Evolutionary conservation across 2,797 vertebrate species (phyloP), one percentile per base, ranked within the genome.

Genomic region (Xenopus petersii): DNA sequence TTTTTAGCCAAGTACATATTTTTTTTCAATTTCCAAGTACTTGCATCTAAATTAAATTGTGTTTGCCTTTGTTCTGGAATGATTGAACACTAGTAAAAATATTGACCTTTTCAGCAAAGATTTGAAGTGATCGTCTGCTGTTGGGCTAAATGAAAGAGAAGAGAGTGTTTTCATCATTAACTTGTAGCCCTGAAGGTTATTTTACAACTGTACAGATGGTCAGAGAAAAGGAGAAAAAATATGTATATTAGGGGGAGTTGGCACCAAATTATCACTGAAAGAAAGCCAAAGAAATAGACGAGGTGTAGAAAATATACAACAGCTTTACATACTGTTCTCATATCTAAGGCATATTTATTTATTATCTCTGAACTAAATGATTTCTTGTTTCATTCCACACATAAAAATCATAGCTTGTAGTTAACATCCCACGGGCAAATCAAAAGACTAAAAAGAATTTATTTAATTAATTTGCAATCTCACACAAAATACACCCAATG

Each of bases 121-220:
- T 77, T 62, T 58, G 75, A 72, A 67, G 70, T 21, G 13, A 48
- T 72, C 64, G 64, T 77, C 75, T 77, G 70, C 63, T 21, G 58
- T 73, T 51, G 64, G 70, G 49, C 70, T 33, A 63, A 13, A 46
- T 64, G 33, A 72, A 71, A 62, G 49, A 55, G 59, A 64, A 71
- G 46, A 67, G 16, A 73, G 70, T 4, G 26, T 68, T 68, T 73
- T 77, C 47, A 69, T 73, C 65, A 77, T 77, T 77, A 73, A 77
- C 59, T 67, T 73, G 30, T 64, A 64, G 65, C 70, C 75, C 75
- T 64, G 65, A 73, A 77, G 75, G 75, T 68, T 64, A 77, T 68
- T 77, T 77, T 72, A 72, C 30, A 72, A 72, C 70, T 62, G 70
- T 77, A 68, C 75, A 77, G 75, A 77, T 77, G 75, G 75, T 64